phyloP scores from a whole-genome alignment of 2,888 invertebrate genomes.

The Norana najaformis region DNA sequence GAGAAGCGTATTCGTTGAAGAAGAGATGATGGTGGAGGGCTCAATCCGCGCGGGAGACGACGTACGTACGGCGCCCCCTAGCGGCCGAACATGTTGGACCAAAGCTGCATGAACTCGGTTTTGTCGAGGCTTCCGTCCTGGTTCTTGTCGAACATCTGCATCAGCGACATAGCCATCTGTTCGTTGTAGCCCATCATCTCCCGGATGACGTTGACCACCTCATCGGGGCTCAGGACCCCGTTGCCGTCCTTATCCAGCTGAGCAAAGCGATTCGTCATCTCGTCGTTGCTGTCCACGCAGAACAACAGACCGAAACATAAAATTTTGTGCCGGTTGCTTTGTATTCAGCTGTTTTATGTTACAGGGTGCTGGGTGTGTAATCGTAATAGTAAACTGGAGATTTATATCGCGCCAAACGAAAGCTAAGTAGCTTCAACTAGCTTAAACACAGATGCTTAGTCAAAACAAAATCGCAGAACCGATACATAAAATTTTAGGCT shows the following conservation, averaged over 20 bases:
- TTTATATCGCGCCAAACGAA: no score
- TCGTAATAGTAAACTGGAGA: no score
- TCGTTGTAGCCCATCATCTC: constrained; percentile 46
- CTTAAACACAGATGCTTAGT: no score
- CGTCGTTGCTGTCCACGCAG: constrained; percentile 41
- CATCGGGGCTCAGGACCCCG: constrained; percentile 47
- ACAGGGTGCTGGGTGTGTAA: no score
- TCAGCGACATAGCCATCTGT: constrained; percentile 42
- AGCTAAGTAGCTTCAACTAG: no score
- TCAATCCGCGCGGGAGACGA: background rate
- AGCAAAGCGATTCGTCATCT: constrained; percentile 45
- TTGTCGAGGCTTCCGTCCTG: constrained; percentile 47
- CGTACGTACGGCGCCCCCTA: background rate
- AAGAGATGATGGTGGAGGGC: background rate
- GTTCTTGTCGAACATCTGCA: constrained; percentile 48
- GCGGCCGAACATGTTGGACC: constrained; percentile 47
- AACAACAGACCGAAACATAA: background rate
- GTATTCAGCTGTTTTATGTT: no score
- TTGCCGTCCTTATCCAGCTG: constrained; percentile 47
- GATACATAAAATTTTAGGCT: no score
- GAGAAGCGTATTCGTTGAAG: background rate
- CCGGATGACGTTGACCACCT: constrained; percentile 45
- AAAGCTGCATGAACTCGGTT: constrained; percentile 47
- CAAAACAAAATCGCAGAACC: no score
- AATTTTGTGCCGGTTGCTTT: no score